phyloP scores from a whole-genome alignment of 2,113 vertebrate genomes.

The Elgaria multicarinata region DNA sequence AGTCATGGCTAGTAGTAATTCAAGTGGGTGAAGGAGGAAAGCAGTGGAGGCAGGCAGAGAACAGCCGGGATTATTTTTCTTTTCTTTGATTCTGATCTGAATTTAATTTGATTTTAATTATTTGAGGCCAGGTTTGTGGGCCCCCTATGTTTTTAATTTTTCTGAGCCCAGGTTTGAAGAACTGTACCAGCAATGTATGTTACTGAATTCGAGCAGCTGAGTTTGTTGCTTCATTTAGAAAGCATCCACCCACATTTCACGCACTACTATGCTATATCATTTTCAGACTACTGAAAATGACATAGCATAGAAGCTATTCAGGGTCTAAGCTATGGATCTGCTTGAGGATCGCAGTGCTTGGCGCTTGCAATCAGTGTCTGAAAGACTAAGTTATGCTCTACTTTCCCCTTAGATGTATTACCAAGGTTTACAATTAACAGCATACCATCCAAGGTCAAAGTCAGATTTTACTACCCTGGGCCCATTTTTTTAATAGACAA shows the following conservation, averaged over 20 bases:
- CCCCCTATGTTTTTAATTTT: background rate
- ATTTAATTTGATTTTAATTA: background rate
- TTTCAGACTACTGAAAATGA: background rate
- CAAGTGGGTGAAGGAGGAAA: background rate
- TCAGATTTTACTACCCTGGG: background rate
- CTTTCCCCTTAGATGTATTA: constrained; percentile 4
- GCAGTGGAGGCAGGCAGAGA: background rate
- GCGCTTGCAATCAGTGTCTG: background rate
- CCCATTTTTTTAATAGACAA: background rate
- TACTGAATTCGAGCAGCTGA: background rate
- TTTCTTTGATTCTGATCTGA: background rate
- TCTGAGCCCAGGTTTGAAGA: background rate
- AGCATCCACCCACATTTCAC: background rate
- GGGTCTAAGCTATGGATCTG: background rate
- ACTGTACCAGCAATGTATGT: background rate
- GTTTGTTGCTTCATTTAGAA: background rate
- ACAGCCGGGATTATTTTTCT: background rate
- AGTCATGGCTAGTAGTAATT: background rate
- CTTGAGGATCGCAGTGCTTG: background rate
- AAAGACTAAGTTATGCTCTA: background rate
- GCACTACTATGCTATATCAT: too few relatives aligned
- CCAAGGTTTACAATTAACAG: constrained; percentile 6
- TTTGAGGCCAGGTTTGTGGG: background rate
- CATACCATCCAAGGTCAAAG: constrained; percentile 11
- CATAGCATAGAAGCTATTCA: background rate